Percentiles rank a stretch among this genome's conserved stretches.
These are phyloP conservation scores for Ips typographus DNA, from an alignment of 1,140 invertebrate genomes.

Conservation along the genomic window DNA sequence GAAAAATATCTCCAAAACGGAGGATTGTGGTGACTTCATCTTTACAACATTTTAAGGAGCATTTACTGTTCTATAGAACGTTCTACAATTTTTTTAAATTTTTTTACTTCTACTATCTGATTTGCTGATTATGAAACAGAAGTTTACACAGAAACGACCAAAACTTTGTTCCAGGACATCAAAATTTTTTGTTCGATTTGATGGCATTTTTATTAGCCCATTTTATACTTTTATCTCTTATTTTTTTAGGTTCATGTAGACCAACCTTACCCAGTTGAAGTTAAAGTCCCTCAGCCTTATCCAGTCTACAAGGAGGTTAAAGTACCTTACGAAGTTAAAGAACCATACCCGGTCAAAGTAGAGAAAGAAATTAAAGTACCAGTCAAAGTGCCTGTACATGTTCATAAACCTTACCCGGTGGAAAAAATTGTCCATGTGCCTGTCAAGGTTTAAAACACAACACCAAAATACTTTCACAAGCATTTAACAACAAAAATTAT, in stretches of 20 bases:
- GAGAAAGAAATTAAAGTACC: conserved; percentile 64
- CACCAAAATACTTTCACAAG: not conserved
- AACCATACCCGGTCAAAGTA: conserved; percentile 73
- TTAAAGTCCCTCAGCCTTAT: conserved; percentile 65
- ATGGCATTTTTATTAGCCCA: too few relatives aligned
- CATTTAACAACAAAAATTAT: not conserved
- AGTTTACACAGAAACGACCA: too few relatives aligned
- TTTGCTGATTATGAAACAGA: too few relatives aligned
- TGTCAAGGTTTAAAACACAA: conserved; percentile 55
- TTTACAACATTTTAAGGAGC: too few relatives aligned
- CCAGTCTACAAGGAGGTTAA: conserved; percentile 67
- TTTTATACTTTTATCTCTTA: too few relatives aligned
- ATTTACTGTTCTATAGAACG: too few relatives aligned
- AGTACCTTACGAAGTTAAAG: conserved; percentile 67
- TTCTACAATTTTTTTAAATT: too few relatives aligned
- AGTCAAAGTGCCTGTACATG: conserved; percentile 64
- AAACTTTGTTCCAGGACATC: too few relatives aligned
- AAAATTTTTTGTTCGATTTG: too few relatives aligned
- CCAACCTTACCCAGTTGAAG: conserved; percentile 63
- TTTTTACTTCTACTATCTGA: too few relatives aligned
- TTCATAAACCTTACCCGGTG: conserved; percentile 64
- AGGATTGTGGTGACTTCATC: too few relatives aligned
- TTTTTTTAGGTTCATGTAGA: conserved; percentile 53
- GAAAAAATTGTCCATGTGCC: conserved; percentile 66
- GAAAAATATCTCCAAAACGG: too few relatives aligned